Percentiles rank a stretch among this genome's conserved stretches.
Conservation (phyloP, 2,113 vertebrate species). For the human region GRCh38 chr12:114939001-114939500, state of each 20-base stretch:
- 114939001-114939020: constrained; percentile 88
- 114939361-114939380: not conserved
- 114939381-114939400: accelerated
- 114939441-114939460: not conserved
- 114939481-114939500: not conserved
- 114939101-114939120: constrained; percentile 88
- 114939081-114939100: constrained; percentile 94
- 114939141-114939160: constrained; percentile 87
- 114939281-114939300: not conserved
- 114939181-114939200: constrained; percentile 93
- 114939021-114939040: constrained; percentile 90
- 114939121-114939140: constrained; percentile 91
- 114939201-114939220: constrained; percentile 92
- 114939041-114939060: constrained; percentile 84
- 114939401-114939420: not conserved
- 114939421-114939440: no score
- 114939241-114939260: not conserved
- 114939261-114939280: not conserved
- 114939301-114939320: no score
- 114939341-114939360: not conserved
- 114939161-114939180: constrained; percentile 84
- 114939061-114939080: constrained; percentile 93
- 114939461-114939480: not conserved
- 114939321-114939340: accelerated
- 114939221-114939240: accelerated